Conservation (phyloP, 2,113 vertebrate species). For the Gallinago undulata region DNA sequence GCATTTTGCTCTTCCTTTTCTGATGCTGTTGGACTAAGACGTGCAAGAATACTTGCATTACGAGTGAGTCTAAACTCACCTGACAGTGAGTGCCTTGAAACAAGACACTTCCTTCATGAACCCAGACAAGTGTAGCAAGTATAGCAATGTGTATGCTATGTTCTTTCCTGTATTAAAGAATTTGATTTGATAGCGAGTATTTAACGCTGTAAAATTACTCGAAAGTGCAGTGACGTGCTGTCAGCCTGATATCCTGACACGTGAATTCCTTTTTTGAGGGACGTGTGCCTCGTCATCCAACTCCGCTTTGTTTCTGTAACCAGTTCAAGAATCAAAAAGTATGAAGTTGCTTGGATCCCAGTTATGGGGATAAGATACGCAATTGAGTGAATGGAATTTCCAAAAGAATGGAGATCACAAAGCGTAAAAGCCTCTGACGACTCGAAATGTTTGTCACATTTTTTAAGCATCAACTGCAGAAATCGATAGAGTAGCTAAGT, state of each 20-base stretch:
- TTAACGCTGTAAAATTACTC: background rate
- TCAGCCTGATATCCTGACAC: background rate
- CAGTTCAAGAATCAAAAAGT: background rate
- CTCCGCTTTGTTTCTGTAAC: background rate
- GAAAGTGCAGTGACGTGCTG: background rate
- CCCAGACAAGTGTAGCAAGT: background rate
- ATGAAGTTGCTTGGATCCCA: background rate
- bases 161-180: background rate
- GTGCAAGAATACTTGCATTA: too few relatives aligned
- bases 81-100: background rate
- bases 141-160: background rate
- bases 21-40: too few relatives aligned
- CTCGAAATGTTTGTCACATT: background rate
- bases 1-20: too few relatives aligned
- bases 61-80: background rate
- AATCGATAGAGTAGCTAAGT: background rate
- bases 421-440: background rate
- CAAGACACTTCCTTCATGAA: background rate
- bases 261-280: background rate
- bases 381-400: background rate
- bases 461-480: background rate
- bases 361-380: background rate
- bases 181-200: background rate
- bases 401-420: background rate
- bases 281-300: background rate